A percentile compares a stretch with the other conserved stretches of the same genome.
Evolutionary conservation across 2,888 invertebrate species (phyloP).

Genomic region (Cheilosia urbana): DNA sequence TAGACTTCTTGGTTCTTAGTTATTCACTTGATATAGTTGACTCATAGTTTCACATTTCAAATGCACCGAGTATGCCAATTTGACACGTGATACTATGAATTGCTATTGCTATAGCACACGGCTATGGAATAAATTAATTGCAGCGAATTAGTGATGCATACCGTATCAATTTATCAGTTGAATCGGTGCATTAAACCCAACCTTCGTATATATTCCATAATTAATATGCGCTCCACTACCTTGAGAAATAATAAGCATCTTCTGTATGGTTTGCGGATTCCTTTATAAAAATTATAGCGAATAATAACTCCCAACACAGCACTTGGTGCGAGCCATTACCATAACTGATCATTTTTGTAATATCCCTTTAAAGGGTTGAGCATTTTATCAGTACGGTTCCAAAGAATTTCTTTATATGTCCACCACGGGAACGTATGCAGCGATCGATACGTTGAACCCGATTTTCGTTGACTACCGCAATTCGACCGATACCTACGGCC

Average conservation of each 20-base stretch:
- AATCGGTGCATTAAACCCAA: slow-evolving; percentile 36
- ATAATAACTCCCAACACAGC: too few relatives aligned
- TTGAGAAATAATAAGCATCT: not conserved
- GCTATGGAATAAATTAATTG: not conserved
- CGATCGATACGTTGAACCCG: too few relatives aligned
- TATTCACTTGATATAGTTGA: not conserved
- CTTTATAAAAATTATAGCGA: too few relatives aligned
- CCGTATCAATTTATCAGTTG: slow-evolving; percentile 1
- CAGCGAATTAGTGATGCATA: slow-evolving; percentile 9
- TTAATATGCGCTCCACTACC: not conserved
- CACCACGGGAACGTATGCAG: too few relatives aligned
- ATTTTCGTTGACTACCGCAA: too few relatives aligned
- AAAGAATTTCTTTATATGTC: too few relatives aligned
- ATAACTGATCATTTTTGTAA: too few relatives aligned
- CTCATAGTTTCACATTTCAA: slow-evolving; percentile 9
- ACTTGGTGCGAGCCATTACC: too few relatives aligned
- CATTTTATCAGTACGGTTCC: too few relatives aligned
- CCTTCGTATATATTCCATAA: not conserved
- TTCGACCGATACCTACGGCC: too few relatives aligned
- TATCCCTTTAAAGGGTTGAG: too few relatives aligned
- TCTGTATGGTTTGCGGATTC: not conserved
- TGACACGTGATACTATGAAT: slow-evolving; percentile 2
- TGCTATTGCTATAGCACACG: not conserved
- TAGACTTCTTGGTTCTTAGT: too few relatives aligned
- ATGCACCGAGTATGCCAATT: not conserved